Base-by-base conservation (phyloP, 1,140 invertebrate species). In the Antheraea mylitta region DNA sequence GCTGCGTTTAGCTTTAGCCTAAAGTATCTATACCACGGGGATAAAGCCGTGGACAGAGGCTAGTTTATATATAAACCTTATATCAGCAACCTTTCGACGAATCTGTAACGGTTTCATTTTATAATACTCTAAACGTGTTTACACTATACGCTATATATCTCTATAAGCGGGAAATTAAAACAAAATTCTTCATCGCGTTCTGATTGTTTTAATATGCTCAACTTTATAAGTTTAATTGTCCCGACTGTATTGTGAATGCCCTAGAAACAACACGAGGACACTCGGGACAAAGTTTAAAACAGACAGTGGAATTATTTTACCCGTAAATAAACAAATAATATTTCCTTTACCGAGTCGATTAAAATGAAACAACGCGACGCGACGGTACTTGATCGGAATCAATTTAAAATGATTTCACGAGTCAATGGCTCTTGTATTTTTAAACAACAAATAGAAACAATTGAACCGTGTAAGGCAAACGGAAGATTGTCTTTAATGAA, bases 331-430 rank as follows among this genome's bases (percentile, higher is more conserved):
- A 53, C 11, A 53, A 53, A 53, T 6, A 13, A 53, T 53, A 53
- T 53, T 53, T 16, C 13, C 45, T 6, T 53, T n/a, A 6, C 6
- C 0, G 45, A 53, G 10, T 16, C 4, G 5, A 53, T 53, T 53
- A 53, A 53, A 53, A 53, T 13, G 16, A 53, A 16, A 53, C 45
- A 42, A 42, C 22, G 22, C 22, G 38, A 9, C 38, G 16, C 16
- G 45, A n/a, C 45, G 45, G 16, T 2, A 53, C 11, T 53, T 13
- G 13, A 16, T 16, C 5, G 11, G 16, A 37, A 63, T 63, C 30
- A 63, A 63, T 63, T 63, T 37, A 63, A 63, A 63, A 63, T 36
- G 22, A 63, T 63, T 63, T 63, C 61, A 63, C 61, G 61, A n/a
- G 61, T 36, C 22, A 36, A 8, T 36, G 61, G 37, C 30, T 63